Conservation (phyloP, 2,888 invertebrate species). For the Rosalia funebris region DNA sequence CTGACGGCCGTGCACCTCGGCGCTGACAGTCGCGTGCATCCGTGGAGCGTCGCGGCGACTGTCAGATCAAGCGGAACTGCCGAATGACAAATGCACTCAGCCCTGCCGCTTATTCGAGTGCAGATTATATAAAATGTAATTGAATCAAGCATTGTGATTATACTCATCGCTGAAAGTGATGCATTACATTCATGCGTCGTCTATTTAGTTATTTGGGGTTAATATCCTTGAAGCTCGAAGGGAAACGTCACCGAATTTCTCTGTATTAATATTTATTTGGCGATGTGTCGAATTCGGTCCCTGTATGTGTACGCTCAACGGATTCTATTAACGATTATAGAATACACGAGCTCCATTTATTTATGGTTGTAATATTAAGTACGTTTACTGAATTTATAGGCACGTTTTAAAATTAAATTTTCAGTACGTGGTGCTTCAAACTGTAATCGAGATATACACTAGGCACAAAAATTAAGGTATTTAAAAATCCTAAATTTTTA, state of each 20-base stretch:
- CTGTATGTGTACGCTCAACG: constrained; percentile 1
- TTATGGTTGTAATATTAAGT: too few species aligned
- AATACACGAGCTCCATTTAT: too few species aligned
- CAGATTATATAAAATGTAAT: constrained; percentile 65
- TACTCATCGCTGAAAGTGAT: constrained; percentile 62
- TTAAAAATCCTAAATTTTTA: too few species aligned
- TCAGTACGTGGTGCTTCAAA: too few species aligned
- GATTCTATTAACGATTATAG: not conserved
- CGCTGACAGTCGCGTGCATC: constrained; percentile 66
- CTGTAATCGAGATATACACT: too few species aligned
- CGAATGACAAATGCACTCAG: constrained; percentile 65
- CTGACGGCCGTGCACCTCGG: constrained; percentile 61
- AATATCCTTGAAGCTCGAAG: constrained; percentile 48
- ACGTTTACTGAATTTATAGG: too few species aligned
- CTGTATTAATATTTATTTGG: constrained; percentile 29
- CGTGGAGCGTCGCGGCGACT: constrained; percentile 57
- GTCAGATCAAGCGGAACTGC: constrained; percentile 64
- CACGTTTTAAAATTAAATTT: too few species aligned
- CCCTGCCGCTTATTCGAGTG: constrained; percentile 59
- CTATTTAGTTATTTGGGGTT: constrained; percentile 51
- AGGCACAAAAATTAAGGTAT: too few species aligned
- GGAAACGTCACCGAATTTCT: constrained; percentile 34
- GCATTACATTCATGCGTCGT: constrained; percentile 55
- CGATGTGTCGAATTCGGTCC: constrained; percentile 30
- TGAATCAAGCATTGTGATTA: constrained; percentile 62